phyloP scores from a whole-genome alignment of 2,888 invertebrate genomes.

The Meghimatium bilineatum region DNA sequence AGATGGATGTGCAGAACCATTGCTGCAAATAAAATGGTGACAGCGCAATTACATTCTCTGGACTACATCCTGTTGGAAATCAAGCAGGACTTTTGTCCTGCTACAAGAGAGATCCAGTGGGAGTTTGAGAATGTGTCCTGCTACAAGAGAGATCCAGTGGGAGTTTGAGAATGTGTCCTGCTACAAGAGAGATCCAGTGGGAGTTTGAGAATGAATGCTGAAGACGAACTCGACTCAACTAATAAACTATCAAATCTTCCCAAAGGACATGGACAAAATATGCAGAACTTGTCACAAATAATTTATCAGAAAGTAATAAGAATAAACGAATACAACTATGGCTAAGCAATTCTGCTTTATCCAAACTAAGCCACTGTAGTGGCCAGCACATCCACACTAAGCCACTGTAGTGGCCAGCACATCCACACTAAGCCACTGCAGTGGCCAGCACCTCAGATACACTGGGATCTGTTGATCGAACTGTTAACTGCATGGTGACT shows the following conservation, averaged over 20 bases:
- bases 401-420: slow-evolving; percentile 81
- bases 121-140: no score
- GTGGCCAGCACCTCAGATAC: slow-evolving; percentile 88
- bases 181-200: no score
- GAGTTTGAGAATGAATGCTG: no score
- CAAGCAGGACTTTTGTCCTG: no score
- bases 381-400: slow-evolving; percentile 84
- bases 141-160: no score
- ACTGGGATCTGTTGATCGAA: slow-evolving; percentile 89
- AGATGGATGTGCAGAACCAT: no score
- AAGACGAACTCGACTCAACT: no score
- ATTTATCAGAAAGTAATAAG: neutral
- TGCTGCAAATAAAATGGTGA: no score
- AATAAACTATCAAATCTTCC: neutral
- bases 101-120: no score
- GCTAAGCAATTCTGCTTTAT: neutral
- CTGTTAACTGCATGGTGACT: slow-evolving; percentile 94
- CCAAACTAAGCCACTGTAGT: slow-evolving; percentile 73
- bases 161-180: no score
- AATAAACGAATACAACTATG: neutral
- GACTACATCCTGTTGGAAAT: no score
- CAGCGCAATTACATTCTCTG: no score
- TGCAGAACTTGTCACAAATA: neutral
- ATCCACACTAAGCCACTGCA: slow-evolving; percentile 75
- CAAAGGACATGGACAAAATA: neutral